These are phyloP conservation scores for Mesoligia furuncula DNA, from an alignment of 2,888 invertebrate genomes.

Conservation along the genomic window DNA sequence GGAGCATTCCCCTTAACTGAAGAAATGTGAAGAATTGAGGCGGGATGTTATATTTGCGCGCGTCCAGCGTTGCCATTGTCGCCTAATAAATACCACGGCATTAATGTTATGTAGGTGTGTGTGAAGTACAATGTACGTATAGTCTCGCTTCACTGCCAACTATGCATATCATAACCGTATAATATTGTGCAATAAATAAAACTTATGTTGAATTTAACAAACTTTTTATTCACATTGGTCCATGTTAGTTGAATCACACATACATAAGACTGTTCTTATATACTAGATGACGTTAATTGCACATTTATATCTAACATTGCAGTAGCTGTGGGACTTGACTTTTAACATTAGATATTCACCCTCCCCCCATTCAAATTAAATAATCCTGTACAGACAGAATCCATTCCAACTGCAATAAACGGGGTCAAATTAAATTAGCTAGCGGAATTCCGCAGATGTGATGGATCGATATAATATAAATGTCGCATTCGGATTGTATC, in stretches of 20 bases:
- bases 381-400: background rate
- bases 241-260: conserved; percentile 68
- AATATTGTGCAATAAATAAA: conserved; percentile 74
- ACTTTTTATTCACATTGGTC: conserved; percentile 80
- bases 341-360: conserved; percentile 3
- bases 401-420: conserved; percentile 5
- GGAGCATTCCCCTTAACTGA: too few species aligned
- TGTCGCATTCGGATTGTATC: too few species aligned
- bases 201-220: conserved; percentile 71
- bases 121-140: conserved; percentile 42
- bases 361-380: background rate
- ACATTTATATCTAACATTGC: conserved; percentile 56
- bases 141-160: conserved; percentile 59
- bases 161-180: conserved; percentile 56
- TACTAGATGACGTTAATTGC: conserved; percentile 58
- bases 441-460: background rate
- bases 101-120: conserved; percentile 45
- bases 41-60: background rate
- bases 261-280: conserved; percentile 62
- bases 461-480: background rate
- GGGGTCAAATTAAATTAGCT: background rate
- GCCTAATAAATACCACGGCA: conserved; percentile 24
- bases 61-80: conserved; percentile 10
- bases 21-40: background rate
- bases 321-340: conserved; percentile 30